Base-by-base conservation (phyloP, 2,888 invertebrate species). In the Metacarcinus magister region DNA sequence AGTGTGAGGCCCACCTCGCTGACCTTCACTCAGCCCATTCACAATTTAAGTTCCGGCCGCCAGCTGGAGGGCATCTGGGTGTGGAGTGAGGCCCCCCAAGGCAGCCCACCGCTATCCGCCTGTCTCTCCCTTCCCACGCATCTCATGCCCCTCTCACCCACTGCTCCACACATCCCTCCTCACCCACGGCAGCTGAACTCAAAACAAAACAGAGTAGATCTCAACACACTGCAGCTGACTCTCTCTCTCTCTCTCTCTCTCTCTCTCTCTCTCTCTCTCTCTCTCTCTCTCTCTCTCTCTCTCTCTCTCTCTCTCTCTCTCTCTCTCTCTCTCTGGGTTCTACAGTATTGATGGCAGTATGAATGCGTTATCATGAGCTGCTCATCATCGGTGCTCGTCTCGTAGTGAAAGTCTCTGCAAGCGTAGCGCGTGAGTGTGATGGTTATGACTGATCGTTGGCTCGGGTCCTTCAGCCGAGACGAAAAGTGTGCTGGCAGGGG, bases 11-110 rank as follows among this genome's bases (percentile, higher is more conserved):
- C 82, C 82, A 32, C 82, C 82, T 82, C 32, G 32, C 82, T 82
- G 82, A 82, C 82, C 82, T 82, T 82, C 82, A 82, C 28, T 28
- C 82, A 13, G 82, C 82, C 82, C 82, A 82, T 82, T 82, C 82
- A 82, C 82, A 82, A 82, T 82, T 82, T 82, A 82, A 32, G 82
- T 82, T 82, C 82, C 82, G 82, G 82, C 82, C 82, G 32, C 82
- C 82, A 32, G 82, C 82, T 82, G 82, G 82, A 82, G 82, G 82
- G 82, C 82, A 82, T n/a, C 67, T 67, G 67, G 67, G 67, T n/a
- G 23, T 0, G 5, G 67, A 67, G 82, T 13, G 82, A 82, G 82
- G 82, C 8, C 8, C 32, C 82, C 82, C 28, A 32, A 32, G 32
- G 82, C 10, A 32, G 82, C 82, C 82, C 67, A 16, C 82, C 32